A percentile compares a stretch with the other conserved stretches of the same genome.
Evolutionary conservation across 2,113 vertebrate genomes (phyloP).

Genomic region (Takifugu flavidus): DNA sequence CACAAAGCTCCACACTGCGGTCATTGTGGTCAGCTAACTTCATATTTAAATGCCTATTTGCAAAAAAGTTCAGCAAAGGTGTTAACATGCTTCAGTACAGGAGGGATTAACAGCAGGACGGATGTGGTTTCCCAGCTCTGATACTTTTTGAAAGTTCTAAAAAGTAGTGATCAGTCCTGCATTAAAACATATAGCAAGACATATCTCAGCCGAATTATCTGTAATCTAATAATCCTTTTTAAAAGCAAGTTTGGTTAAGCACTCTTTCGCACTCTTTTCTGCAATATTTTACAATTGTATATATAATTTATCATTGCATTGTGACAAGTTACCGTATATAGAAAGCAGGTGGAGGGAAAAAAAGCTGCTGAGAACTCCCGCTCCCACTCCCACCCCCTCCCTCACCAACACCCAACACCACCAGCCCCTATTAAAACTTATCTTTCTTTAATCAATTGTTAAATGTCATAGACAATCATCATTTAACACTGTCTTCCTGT

Average conservation of each 20-base stretch:
- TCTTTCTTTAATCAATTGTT: conserved; percentile 77
- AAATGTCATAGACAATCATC: conserved; percentile 77
- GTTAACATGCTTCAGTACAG: neutral
- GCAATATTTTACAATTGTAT: conserved; percentile 37
- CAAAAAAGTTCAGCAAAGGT: neutral
- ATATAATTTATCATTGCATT: conserved; percentile 55
- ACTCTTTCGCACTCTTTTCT: conserved; percentile 29
- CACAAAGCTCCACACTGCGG: neutral
- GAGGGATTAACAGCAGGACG: neutral
- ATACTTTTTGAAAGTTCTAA: too few species aligned
- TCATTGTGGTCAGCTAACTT: neutral
- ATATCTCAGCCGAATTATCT: too few species aligned
- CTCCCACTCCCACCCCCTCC: conserved; percentile 1
- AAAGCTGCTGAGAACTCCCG: conserved; percentile 39
- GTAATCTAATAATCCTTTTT: too few species aligned
- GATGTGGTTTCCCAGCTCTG: conserved; percentile 5
- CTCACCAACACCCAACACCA: conserved; percentile 48
- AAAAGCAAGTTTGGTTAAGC: too few species aligned
- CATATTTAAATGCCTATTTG: neutral
- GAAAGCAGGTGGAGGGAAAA: conserved; percentile 34
- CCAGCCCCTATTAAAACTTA: conserved; percentile 71
- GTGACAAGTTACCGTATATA: conserved; percentile 40
- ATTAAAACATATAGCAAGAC: too few species aligned
- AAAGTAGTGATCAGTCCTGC: too few species aligned
- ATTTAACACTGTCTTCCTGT: conserved; percentile 71